Evolutionary conservation across 2,113 vertebrate genomes (phyloP).

Genomic region (Tyrannus savana): DNA sequence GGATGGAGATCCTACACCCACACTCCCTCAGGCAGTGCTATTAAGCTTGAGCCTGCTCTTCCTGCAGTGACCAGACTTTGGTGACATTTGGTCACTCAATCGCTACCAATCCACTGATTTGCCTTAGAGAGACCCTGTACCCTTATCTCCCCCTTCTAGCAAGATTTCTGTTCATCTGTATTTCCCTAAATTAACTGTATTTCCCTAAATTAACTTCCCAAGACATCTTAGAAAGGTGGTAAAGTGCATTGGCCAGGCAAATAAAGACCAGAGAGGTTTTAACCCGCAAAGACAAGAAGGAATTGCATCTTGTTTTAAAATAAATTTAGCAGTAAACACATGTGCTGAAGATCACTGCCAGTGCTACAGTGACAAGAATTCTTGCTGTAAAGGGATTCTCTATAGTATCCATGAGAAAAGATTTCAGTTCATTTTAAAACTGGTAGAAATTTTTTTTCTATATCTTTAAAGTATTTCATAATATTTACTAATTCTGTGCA

Average conservation of each 20-base stretch:
- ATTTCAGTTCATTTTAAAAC: not conserved
- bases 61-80: accelerated
- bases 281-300: not conserved
- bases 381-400: not conserved
- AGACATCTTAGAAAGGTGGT: not conserved
- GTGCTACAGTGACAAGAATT: not conserved
- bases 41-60: not conserved
- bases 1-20: not conserved
- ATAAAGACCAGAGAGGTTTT: not conserved
- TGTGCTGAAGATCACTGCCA: not conserved
- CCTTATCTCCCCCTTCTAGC: not conserved
- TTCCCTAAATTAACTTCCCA: not conserved
- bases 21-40: not conserved
- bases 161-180: not conserved
- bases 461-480: not conserved
- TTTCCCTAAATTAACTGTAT: not conserved
- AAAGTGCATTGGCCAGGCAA: not conserved
- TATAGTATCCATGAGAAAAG: not conserved
- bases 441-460: not conserved
- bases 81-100: not conserved
- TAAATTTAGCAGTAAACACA: not conserved
- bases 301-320: not conserved
- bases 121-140: not conserved
- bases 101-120: not conserved
- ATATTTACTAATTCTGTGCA: not conserved